Base-by-base conservation (phyloP, 2,888 invertebrate genomes). In the Tridacna crocea region DNA sequence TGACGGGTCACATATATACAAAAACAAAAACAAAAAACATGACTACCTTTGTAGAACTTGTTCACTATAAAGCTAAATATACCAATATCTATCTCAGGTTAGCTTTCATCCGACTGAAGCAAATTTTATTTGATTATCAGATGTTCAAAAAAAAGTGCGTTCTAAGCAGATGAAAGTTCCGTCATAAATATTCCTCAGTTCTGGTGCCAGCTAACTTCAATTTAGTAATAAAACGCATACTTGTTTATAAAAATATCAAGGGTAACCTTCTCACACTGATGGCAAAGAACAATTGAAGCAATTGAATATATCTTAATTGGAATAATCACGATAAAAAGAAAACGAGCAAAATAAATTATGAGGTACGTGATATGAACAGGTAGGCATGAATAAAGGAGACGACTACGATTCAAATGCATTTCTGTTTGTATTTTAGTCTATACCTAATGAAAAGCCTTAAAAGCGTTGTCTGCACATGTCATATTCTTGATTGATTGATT, bases 291-390 rank as follows among this genome's bases (percentile, higher is more conserved):
- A 70, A 70, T 36, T 70, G 47, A 70, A 51, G 24, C 47, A 70
- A 70, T 70, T 70, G 47, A 26, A 22, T 51, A 48, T 70, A 70
- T 70, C 70, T 70, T 51, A 51, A 70, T 70, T 70, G 70, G 70
- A 70, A 70, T 70, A 70, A 70, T 51, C 24, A 24, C 48, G 13
- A 24, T 70, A 47, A 61, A 10, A 19, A 2, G 47, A 70, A 70
- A 70, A 51, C 24, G 13, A 70, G 55, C 12, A 24, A n/a, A 0
- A 70, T 11, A 70, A 51, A 51, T 51, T 48, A 51, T 51, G 48
- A 13, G 48, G 15, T 51, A 24, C 70, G 70, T 70, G 70, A 70
- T 70, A 51, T 70, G 47, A 68, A 68, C 6, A 12, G 68, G 17
- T 46, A 10, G 36, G 36, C 68, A 47, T 68, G 4, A 19, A n/a